A percentile compares a stretch with the other conserved stretches of the same genome.
These are phyloP conservation scores for Calidris pugnax DNA, from an alignment of 2,113 vertebrate genomes.

Conservation along the genomic window DNA sequence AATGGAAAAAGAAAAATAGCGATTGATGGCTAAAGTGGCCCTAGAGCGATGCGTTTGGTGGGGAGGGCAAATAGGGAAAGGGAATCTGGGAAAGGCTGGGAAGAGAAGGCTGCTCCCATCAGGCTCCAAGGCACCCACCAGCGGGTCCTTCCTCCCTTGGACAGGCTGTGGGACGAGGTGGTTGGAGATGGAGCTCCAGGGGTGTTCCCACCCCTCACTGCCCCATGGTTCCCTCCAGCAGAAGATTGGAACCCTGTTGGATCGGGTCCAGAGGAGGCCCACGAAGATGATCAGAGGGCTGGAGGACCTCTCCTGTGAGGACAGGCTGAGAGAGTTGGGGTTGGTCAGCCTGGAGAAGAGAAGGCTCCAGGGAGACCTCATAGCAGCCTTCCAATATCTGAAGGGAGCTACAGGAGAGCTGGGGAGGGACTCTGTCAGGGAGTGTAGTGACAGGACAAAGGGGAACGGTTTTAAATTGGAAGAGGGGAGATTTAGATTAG, in stretches of 20 bases:
- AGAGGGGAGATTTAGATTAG: too few relatives aligned
- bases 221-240: neutral
- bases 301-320: too few relatives aligned
- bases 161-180: neutral
- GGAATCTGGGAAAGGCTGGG: neutral
- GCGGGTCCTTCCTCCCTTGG: neutral
- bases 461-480: too few relatives aligned
- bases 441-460: too few relatives aligned
- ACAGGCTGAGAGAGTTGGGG: too few relatives aligned
- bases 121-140: neutral
- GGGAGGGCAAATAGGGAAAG: neutral
- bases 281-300: too few relatives aligned
- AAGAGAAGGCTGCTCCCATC: neutral
- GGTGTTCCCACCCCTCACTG: neutral
- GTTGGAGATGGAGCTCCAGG: neutral
- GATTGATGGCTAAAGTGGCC: neutral
- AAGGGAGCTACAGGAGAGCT: too few relatives aligned
- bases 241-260: neutral
- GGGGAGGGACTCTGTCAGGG: too few relatives aligned
- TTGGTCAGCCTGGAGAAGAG: too few relatives aligned
- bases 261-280: too few relatives aligned
- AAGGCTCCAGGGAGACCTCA: too few relatives aligned
- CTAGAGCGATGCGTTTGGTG: fast-evolving
- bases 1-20: neutral
- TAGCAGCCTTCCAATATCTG: too few relatives aligned